A percentile compares a stretch with the other conserved stretches of the same genome.
phyloP scores from a whole-genome alignment of 2,113 vertebrate genomes.

The Callionymus lyra region DNA sequence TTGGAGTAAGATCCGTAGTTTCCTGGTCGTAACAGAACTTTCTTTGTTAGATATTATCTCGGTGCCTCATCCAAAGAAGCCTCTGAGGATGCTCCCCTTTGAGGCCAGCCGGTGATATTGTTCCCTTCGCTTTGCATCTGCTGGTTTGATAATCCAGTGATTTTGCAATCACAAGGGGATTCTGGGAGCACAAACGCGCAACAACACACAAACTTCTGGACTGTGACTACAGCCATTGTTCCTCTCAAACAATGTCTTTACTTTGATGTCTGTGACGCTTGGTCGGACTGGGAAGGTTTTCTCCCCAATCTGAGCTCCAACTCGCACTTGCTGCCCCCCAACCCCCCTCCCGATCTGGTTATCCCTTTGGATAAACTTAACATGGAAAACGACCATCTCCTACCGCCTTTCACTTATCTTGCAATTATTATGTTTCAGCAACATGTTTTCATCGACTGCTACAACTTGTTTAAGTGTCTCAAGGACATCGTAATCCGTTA shows the following conservation, averaged over 20 bases:
- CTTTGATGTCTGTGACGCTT: constrained; percentile 78
- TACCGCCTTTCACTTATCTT: too few relatives aligned
- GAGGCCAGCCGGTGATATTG: constrained; percentile 43
- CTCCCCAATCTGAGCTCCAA: constrained; percentile 29
- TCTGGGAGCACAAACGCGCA: constrained; percentile 64
- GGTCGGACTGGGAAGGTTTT: constrained; percentile 51
- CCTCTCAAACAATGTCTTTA: constrained; percentile 85
- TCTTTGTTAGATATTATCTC: constrained; percentile 42
- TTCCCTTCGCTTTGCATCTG: constrained; percentile 58
- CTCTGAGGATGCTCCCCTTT: constrained; percentile 41
- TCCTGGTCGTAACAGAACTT: constrained; percentile 11
- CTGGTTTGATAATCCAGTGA: constrained; percentile 68
- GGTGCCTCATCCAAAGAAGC: constrained; percentile 22
- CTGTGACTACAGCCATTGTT: constrained; percentile 85
- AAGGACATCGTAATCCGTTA: too few relatives aligned
- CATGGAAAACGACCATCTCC: not conserved
- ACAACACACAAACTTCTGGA: constrained; percentile 77
- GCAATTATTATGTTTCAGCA: too few relatives aligned
- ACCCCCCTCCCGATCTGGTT: not conserved
- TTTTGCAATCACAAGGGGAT: constrained; percentile 66
- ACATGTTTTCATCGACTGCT: too few relatives aligned
- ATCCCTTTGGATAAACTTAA: not conserved
- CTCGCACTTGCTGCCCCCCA: constrained; percentile 10
- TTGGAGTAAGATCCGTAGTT: too few relatives aligned
- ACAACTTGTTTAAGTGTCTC: too few relatives aligned